phyloP scores from a whole-genome alignment of 1,140 invertebrate genomes.

The Radopholus similis region DNA sequence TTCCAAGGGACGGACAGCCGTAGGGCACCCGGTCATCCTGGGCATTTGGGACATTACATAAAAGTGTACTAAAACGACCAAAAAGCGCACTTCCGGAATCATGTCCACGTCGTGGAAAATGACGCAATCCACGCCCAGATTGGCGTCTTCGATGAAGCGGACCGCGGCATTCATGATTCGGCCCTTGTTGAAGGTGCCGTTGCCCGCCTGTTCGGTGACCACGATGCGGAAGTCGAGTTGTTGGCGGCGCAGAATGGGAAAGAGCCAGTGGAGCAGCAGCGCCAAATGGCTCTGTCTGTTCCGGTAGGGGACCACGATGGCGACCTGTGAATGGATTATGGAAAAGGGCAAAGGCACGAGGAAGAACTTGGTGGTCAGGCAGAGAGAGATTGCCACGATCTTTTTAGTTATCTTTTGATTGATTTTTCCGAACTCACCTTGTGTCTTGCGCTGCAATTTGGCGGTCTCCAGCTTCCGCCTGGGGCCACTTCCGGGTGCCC shows the following conservation, averaged over 20 bases:
- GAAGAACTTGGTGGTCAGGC: too few species aligned
- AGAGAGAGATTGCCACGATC: too few species aligned
- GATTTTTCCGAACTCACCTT: too few species aligned
- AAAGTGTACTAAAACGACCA: constrained; percentile 77
- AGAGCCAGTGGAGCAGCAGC: background rate
- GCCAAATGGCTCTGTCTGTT: background rate
- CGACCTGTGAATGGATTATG: too few species aligned
- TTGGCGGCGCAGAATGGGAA: background rate
- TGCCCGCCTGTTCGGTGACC: background rate
- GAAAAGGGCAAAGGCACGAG: too few species aligned
- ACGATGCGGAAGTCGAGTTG: background rate
- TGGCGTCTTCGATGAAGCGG: constrained; percentile 42
- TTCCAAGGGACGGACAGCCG: too few species aligned
- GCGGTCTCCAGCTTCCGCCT: too few species aligned
- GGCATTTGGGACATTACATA: constrained; percentile 68
- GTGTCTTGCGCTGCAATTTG: too few species aligned
- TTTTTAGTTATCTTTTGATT: too few species aligned
- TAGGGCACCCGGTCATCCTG: too few species aligned
- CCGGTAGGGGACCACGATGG: too few species aligned
- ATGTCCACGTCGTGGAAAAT: constrained; percentile 69
- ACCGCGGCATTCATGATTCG: constrained; percentile 88
- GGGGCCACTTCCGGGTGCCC: too few species aligned
- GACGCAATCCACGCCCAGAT: constrained; percentile 43
- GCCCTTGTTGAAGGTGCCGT: constrained; percentile 85
- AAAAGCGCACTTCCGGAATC: constrained; percentile 80